Evolutionary conservation across 2,113 vertebrate species (phyloP).

Genomic region (Trogon melanurus): DNA sequence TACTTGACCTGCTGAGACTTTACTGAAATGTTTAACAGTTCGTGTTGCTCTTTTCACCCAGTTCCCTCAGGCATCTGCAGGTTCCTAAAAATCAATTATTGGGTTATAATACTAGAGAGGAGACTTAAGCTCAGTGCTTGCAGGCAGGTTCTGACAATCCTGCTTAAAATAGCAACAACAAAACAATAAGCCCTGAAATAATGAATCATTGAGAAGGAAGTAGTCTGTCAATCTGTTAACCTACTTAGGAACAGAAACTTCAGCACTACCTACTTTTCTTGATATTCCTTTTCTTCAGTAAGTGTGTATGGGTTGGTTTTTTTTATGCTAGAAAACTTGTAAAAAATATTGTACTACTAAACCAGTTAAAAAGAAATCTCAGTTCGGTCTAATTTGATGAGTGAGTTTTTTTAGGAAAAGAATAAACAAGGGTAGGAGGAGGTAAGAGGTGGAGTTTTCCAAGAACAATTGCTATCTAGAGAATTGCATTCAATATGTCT

Average conservation of each 20-base stretch:
- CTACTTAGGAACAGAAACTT: slow-evolving; percentile 26
- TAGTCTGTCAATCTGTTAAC: slow-evolving; percentile 75
- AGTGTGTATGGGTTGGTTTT: not conserved
- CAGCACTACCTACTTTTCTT: slow-evolving; percentile 24
- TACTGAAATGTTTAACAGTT: not conserved
- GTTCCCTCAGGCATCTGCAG: not conserved
- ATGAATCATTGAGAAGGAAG: slow-evolving; percentile 73
- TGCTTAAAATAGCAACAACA: slow-evolving; percentile 72
- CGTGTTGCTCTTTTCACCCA: not conserved
- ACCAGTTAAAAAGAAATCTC: not conserved
- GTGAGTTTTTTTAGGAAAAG: slow-evolving; percentile 7
- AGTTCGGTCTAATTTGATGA: not conserved
- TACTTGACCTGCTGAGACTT: not conserved
- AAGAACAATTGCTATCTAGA: slow-evolving; percentile 25
- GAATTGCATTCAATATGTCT: slow-evolving; percentile 24
- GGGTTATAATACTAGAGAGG: not conserved
- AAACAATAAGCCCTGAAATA: slow-evolving; percentile 73
- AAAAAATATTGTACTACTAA: not conserved
- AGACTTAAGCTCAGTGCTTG: not conserved
- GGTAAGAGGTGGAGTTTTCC: slow-evolving; percentile 39
- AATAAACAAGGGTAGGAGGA: slow-evolving; percentile 32
- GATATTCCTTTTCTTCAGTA: slow-evolving; percentile 4
- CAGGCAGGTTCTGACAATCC: slow-evolving; percentile 16
- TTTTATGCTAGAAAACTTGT: slow-evolving; percentile 22
- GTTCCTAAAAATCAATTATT: slow-evolving; percentile 44